phyloP scores from a whole-genome alignment of 2,113 vertebrate genomes.

The Podarcis cretensis region DNA sequence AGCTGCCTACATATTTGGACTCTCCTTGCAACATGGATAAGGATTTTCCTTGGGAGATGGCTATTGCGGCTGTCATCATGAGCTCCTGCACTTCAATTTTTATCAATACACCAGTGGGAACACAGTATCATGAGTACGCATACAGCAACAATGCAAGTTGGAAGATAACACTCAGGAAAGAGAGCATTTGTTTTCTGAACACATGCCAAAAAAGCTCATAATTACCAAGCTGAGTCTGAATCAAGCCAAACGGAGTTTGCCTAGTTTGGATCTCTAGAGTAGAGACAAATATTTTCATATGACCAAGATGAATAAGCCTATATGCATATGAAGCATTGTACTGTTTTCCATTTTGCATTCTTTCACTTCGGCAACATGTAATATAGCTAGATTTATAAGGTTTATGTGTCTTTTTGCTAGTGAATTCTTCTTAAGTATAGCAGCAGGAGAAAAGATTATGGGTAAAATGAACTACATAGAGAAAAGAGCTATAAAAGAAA shows the following conservation, averaged over 20 bases:
- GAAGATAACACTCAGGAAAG: not conserved
- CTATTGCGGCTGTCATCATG: too few species aligned
- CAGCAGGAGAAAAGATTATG: not conserved
- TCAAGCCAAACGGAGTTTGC: not conserved
- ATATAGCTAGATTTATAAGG: rapidly evolving
- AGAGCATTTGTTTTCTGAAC: not conserved
- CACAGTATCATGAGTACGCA: not conserved
- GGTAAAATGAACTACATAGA: not conserved
- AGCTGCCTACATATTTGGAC: too few species aligned
- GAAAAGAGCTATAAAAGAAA: not conserved
- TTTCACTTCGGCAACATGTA: not conserved
- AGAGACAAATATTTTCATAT: not conserved
- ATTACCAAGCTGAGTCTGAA: not conserved
- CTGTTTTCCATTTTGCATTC: slow-evolving; percentile 1
- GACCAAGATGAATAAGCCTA: not conserved
- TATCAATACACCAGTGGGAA: too few species aligned
- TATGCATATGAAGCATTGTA: not conserved
- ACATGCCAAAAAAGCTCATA: not conserved
- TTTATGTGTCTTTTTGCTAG: not conserved
- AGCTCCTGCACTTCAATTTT: too few species aligned
- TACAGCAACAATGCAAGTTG: not conserved
- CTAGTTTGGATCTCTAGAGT: not conserved
- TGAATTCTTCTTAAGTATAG: not conserved
- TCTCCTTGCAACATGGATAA: too few species aligned
- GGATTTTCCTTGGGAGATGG: too few species aligned